Evolutionary conservation across 2,888 invertebrate species (phyloP), one percentile per base, ranked within the genome.

Genomic region (Temnothorax ravouxi): DNA sequence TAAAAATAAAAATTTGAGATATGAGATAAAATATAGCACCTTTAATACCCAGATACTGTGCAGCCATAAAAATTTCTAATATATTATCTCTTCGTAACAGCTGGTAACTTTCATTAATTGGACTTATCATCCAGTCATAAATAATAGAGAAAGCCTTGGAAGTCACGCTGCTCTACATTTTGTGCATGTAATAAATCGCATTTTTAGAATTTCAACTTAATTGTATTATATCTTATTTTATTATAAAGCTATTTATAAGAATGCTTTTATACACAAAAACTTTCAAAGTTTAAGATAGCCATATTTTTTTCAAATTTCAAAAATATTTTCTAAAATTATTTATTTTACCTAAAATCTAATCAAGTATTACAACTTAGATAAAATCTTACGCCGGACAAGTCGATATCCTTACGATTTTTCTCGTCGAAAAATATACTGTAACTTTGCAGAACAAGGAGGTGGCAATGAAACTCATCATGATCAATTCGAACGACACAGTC

Each of bases 71-170:
- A 41, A 98, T 95, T 91, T 97, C 97, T 72, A 98, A 94, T 64
- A 97, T 96, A 86, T 97, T 97, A 79, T 97, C 96, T 69, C 97
- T 95, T 82, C 96, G 96, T 0, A 98, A 94, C 3, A 96, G 95
- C 76, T 96, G 96, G 87, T 96, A 96, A 88, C 97, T 96, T 5
- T 97, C 97, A 80, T 95, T 95, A 9, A 96, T 96, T 38, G 95
- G 95, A 84, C 95, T 96, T 89, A 97, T 96, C 98, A 98, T 98
- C 98, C 98, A 98, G 89, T 97, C 97, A 94, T 98, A 98, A 76
- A 97, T 96, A 86, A 96, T 96, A 71, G 96, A 96, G 92, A 98
- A 98, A 0, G 97, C 96, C 86, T 94, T 94, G 9, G 96, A 95
- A 80, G 95, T 95, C 50, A 95, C 95, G 80, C 86, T 93, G 86